Evolutionary conservation across 2,797 vertebrate genomes (phyloP).

Genomic region (Salarias fasciatus): DNA sequence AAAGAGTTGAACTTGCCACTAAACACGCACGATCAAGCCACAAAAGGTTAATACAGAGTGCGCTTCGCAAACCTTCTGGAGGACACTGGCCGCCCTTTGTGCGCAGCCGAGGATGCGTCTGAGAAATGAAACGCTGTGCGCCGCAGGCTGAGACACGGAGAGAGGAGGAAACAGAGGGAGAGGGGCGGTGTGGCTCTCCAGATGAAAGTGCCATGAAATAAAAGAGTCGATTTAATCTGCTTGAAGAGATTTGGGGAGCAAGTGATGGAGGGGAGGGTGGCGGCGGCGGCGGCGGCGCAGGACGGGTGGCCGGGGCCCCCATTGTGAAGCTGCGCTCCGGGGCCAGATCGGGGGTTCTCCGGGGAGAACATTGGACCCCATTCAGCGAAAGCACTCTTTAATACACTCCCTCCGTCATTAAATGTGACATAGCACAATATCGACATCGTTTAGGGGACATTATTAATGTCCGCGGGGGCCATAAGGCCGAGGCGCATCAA

Average conservation of each 20-base stretch:
- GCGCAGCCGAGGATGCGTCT: conserved; percentile 65
- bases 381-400: conserved; percentile 85
- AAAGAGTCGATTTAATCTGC: conserved; percentile 97
- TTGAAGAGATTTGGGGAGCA: conserved; percentile 87
- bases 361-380: conserved; percentile 91
- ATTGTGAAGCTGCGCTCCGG: conserved; percentile 89
- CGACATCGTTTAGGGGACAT: conserved; percentile 82
- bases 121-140: conserved; percentile 89
- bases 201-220: conserved; percentile 98
- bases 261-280: conserved; percentile 46
- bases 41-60: conserved; percentile 48
- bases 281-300: conserved; percentile 78
- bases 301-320: conserved; percentile 84
- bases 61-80: conserved; percentile 47
- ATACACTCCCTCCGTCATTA: conserved; percentile 83
- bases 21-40: neutral
- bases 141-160: conserved; percentile 81
- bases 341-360: conserved; percentile 86
- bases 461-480: conserved; percentile 77
- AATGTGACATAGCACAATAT: conserved; percentile 82
- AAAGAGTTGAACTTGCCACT: neutral
- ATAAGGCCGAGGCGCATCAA: conserved; percentile 61
- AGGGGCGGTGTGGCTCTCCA: conserved; percentile 87
- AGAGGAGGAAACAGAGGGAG: conserved; percentile 69
- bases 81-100: conserved; percentile 83